Base-by-base conservation (phyloP, 2,888 invertebrate genomes). In the Lithodes maja region DNA sequence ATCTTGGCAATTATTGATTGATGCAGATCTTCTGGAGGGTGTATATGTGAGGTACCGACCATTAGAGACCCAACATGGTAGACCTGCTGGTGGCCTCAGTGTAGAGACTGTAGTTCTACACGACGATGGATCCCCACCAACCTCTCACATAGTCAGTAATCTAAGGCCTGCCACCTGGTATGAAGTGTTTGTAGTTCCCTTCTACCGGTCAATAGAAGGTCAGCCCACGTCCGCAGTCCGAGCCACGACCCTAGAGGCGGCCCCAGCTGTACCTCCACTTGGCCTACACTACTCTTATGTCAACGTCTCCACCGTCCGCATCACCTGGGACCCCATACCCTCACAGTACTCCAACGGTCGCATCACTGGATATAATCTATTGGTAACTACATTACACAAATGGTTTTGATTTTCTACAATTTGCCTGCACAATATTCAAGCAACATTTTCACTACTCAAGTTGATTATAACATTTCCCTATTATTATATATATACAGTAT, bases 141-240 rank as follows among this genome's bases (percentile, higher is more conserved):
- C 87, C 52, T 85, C 90, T 3, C 97, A 97, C 94, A 96, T 96
- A 93, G 96, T 97, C 95, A 96, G 96, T 91, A 96, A 96, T 92
- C 95, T 98, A 93, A 95, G 95, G 93, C 97, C 97, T 94, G 98
- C 96, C 94, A 96, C 97, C 92, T 96, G 96, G 93, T 99, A 98
- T 94, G 97, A 98, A 94, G 97, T 98, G 94, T 98, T 98, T 94
- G 95, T 99, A 92, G 96, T 97, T 93, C 98, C 98, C 87, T 98
- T 97, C 94, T 98, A 96, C 94, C 97, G 96, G 94, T 96, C 96
- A 93, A 96, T 98, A 91, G 97, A 98, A 94, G 98, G 98, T 91
- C 96, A 96, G 93, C 97, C 98, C 81, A 97, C 97, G 90, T 98
- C 98, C 94, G 97, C 97, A 90, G 95, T 96, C 94, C 95, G 96